phyloP scores from a whole-genome alignment of 2,888 invertebrate genomes.

The Carcina quercana region DNA sequence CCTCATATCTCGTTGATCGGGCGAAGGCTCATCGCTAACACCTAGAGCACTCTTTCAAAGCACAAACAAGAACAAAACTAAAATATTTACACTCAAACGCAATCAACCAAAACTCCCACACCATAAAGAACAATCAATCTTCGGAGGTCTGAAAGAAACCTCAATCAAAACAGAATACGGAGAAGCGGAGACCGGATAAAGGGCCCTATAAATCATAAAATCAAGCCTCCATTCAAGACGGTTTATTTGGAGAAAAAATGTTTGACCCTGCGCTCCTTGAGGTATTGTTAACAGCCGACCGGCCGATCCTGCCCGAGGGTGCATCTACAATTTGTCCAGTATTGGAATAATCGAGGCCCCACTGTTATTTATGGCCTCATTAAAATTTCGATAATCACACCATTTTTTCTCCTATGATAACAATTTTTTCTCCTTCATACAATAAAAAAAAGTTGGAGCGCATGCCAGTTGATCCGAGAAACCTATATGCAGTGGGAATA shows the following conservation, averaged over 20 bases:
- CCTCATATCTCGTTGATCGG: slow-evolving; percentile 10
- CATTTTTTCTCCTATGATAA: slow-evolving; percentile 24
- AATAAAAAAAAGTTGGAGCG: slow-evolving; percentile 12
- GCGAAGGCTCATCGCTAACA: slow-evolving; percentile 20
- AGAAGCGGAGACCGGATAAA: slow-evolving; percentile 63
- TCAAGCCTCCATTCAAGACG: slow-evolving; percentile 65
- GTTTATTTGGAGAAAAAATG: slow-evolving; percentile 58
- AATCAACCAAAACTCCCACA: slow-evolving; percentile 66
- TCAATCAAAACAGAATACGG: slow-evolving; percentile 71
- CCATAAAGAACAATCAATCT: slow-evolving; percentile 70
- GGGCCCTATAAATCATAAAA: slow-evolving; percentile 72
- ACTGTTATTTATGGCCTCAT: slow-evolving; percentile 63
- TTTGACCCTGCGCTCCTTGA: slow-evolving; percentile 48
- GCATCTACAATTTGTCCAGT: slow-evolving; percentile 65
- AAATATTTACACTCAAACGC: slow-evolving; percentile 60
- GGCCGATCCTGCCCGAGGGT: slow-evolving; percentile 35
- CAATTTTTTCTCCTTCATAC: slow-evolving; percentile 18
- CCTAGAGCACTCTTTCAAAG: slow-evolving; percentile 26
- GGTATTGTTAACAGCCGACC: slow-evolving; percentile 42
- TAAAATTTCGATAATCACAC: slow-evolving; percentile 62
- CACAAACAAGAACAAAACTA: slow-evolving; percentile 41
- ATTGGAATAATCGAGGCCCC: slow-evolving; percentile 55
- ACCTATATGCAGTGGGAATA: slow-evolving; percentile 23
- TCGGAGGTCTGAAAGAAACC: slow-evolving; percentile 60
- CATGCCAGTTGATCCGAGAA: slow-evolving; percentile 12